A percentile compares a stretch with the other conserved stretches of the same genome.
These are phyloP conservation scores for Sycophaga agraensis DNA, from an alignment of 1,140 invertebrate genomes.

Conservation along the genomic window DNA sequence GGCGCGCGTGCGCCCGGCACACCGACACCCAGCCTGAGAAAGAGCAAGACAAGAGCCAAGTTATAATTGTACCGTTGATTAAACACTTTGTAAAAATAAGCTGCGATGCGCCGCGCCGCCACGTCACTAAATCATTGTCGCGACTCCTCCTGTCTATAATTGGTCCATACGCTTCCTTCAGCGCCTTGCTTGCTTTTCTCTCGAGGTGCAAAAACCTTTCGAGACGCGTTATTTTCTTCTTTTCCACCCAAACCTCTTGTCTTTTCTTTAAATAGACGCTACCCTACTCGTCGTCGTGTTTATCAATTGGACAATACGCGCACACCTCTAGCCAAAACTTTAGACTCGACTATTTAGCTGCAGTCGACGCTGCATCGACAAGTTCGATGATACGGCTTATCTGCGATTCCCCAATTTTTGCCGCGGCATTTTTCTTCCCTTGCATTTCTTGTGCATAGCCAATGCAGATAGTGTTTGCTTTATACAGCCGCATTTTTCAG, in stretches of 20 bases:
- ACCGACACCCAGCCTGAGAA: neutral
- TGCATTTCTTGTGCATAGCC: too few relatives aligned
- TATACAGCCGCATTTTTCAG: too few relatives aligned
- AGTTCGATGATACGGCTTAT: too few relatives aligned
- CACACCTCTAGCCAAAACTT: too few relatives aligned
- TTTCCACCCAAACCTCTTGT: neutral
- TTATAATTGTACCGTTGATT: constrained; percentile 31
- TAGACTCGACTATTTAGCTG: too few relatives aligned
- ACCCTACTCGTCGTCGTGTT: too few relatives aligned
- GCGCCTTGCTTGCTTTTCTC: neutral
- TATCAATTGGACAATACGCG: too few relatives aligned
- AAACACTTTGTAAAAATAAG: constrained; percentile 32
- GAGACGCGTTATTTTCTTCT: neutral
- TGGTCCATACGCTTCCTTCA: neutral
- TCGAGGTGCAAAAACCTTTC: constrained; percentile 4
- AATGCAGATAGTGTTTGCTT: too few relatives aligned
- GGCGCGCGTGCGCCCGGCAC: too few relatives aligned
- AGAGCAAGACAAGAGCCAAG: neutral
- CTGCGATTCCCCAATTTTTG: too few relatives aligned
- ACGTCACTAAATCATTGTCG: constrained; percentile 27
- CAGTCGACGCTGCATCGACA: too few relatives aligned
- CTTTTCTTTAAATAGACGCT: neutral
- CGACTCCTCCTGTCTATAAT: constrained; percentile 25
- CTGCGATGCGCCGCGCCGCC: neutral
- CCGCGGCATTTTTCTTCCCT: too few relatives aligned